Evolutionary conservation across 2,888 invertebrate genomes (phyloP).

Genomic region (Alloplasta piceator): DNA sequence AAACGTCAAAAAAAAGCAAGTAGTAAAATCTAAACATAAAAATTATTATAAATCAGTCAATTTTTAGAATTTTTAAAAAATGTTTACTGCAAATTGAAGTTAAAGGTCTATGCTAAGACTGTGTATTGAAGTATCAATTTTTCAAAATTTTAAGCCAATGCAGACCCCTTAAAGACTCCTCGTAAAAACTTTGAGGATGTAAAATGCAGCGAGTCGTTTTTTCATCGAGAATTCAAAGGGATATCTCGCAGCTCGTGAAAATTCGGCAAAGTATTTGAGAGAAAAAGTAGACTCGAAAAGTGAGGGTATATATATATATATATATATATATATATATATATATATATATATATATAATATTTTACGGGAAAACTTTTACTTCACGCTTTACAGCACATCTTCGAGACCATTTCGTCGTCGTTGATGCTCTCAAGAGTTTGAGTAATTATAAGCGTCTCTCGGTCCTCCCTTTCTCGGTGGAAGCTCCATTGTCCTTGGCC

Average conservation of each 20-base stretch:
- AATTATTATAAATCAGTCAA: no score
- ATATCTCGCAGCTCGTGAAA: neutral
- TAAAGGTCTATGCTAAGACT: no score
- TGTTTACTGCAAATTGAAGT: no score
- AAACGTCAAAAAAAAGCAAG: no score
- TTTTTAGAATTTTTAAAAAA: no score
- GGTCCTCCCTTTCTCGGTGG: neutral
- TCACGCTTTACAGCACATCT: conserved; percentile 46
- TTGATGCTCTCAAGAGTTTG: conserved; percentile 56
- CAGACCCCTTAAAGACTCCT: neutral
- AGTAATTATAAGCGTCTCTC: conserved; percentile 61
- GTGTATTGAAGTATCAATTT: no score
- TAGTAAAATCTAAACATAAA: no score
- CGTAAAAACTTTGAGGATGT: conserved; percentile 5
- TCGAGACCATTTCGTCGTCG: conserved; percentile 54
- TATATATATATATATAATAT: conserved; percentile 25
- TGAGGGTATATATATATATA: conserved; percentile 14
- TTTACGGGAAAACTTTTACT: conserved; percentile 53
- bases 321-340: conserved; percentile 18
- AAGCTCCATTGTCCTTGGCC: conserved; percentile 37
- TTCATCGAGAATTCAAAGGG: conserved; percentile 2
- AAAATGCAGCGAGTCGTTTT: neutral
- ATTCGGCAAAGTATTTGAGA: neutral
- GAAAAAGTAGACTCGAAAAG: neutral
- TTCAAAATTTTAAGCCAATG: no score